Conservation (phyloP, 2,797 vertebrate genomes). For the Muscicapa comitata region DNA sequence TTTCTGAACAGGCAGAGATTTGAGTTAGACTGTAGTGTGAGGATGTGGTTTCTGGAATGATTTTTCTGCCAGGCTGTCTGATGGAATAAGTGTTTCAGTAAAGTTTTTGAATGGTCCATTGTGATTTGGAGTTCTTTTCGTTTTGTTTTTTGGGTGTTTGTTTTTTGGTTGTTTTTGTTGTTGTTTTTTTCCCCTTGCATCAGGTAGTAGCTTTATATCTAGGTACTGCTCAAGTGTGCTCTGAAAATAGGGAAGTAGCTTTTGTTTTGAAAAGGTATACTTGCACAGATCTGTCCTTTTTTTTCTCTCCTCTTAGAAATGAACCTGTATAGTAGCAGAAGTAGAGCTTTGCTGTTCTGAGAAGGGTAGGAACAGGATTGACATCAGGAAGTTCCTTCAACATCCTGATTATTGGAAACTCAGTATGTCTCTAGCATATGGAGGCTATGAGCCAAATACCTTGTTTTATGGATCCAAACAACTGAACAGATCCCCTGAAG, state of each 20-base stretch:
- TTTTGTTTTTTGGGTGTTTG: neutral
- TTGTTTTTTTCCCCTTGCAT: neutral
- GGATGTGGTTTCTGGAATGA: neutral
- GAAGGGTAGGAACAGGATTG: neutral
- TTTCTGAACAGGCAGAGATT: neutral
- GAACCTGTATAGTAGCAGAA: neutral
- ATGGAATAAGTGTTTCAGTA: neutral
- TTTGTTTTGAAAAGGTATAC: neutral
- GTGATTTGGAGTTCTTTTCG: neutral
- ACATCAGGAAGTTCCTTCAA: neutral
- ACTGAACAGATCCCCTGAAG: neutral
- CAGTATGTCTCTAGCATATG: neutral
- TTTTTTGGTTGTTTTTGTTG: neutral
- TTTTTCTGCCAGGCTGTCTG: neutral
- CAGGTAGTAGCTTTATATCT: neutral
- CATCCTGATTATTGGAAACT: neutral
- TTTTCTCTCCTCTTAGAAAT: too few species aligned
- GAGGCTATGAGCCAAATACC: accelerated
- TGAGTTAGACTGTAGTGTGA: neutral
- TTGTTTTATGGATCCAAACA: neutral
- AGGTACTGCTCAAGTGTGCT: neutral
- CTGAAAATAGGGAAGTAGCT: neutral
- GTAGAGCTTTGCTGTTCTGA: neutral
- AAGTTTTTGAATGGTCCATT: neutral
- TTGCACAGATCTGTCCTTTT: neutral